Base-by-base conservation (phyloP, 2,888 invertebrate species). In the Harpagoxenus sublaevis region DNA sequence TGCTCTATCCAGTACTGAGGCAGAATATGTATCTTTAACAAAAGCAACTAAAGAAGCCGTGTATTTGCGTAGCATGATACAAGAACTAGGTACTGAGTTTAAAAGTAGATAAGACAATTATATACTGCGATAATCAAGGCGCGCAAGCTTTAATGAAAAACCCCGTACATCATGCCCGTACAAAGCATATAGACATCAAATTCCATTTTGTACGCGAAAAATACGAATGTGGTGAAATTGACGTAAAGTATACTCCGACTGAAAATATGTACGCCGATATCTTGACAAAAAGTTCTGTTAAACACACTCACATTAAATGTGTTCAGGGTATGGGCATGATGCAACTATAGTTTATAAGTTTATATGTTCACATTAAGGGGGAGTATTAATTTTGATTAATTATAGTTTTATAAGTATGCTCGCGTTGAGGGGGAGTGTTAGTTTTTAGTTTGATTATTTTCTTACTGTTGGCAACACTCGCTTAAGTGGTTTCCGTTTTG, bases 81-180 rank as follows among this genome's bases (percentile, higher is more conserved):
- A 39, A 35, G 51, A 53, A 55, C 4, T 62, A 62, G 18, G 9
- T 1, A 18, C 60, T 18, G 23, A 31, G 8, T 60, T 12, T 60
- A 9, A 62, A 2, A 35, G 35, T 12, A 2, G 15, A 62, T 18
- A 8, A 35, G 9, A 35, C 42, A 23, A 35, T 23, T 3, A 57
- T 73, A 15, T 23, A 53, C 55, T 73, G 57, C 23, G 57, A 73
- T 15, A 73, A 73, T 9, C 57, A n/a, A 39, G 57, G 57, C n/a
- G 57, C 57, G 0, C 57, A 73, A 39, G 15, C 6, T 3, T 23
- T 73, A 1, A 73, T 73, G 39, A 53, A 57, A 18, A 57, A 73
- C 6, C 42, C 73, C 1, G n/a, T 42, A 2, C 55, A 73, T 23
- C 57, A 57, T 18, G 23, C 73, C 2, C 51, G 73, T 2, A 73